Conservation (phyloP, 2,888 invertebrate genomes). For the Mellilla xanthometata region DNA sequence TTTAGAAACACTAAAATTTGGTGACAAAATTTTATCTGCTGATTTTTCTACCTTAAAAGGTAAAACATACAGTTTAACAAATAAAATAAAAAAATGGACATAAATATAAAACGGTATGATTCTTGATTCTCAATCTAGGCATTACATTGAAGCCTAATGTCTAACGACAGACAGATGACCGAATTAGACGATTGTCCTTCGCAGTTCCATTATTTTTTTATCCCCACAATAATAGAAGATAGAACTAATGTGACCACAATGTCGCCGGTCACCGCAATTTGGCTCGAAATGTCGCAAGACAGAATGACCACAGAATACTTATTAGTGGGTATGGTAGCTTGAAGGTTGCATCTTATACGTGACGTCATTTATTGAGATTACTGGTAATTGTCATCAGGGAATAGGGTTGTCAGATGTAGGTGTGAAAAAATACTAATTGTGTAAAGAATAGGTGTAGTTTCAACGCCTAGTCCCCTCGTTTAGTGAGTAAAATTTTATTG, state of each 20-base stretch:
- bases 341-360: constrained; percentile 69
- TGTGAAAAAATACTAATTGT: too few species aligned
- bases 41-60: too few species aligned
- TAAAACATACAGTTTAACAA: too few species aligned
- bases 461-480: too few species aligned
- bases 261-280: constrained; percentile 49
- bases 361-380: constrained; percentile 69
- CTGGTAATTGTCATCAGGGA: constrained; percentile 57
- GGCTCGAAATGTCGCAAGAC: constrained; percentile 53
- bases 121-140: constrained; percentile 1
- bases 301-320: constrained; percentile 26
- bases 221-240: constrained; percentile 29
- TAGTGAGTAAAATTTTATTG: too few species aligned
- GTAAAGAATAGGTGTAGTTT: too few species aligned
- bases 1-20: too few species aligned
- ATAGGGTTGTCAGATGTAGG: constrained; percentile 49
- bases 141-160: constrained; percentile 16
- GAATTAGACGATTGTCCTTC: constrained; percentile 36
- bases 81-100: too few species aligned
- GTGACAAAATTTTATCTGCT: too few species aligned
- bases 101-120: not conserved
- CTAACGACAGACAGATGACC: constrained; percentile 26
- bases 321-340: constrained; percentile 39
- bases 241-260: constrained; percentile 50
- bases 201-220: constrained; percentile 26